Percentiles rank a stretch among this genome's conserved stretches.
Evolutionary conservation across 2,113 vertebrate genomes (phyloP).

Genomic region (Halichoeres trimaculatus): DNA sequence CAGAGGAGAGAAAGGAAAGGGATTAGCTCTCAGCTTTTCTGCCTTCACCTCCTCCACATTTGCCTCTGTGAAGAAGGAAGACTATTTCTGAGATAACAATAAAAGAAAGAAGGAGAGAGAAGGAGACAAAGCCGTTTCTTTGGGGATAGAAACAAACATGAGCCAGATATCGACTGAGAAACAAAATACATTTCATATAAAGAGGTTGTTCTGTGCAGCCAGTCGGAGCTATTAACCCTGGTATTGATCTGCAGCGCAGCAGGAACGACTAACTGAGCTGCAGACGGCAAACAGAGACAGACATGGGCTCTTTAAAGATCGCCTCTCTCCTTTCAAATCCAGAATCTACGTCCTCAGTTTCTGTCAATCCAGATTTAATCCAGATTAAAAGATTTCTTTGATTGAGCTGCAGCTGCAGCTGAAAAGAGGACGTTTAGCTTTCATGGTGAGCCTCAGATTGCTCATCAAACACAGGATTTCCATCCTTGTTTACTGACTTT

Average conservation of each 20-base stretch:
- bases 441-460: not conserved
- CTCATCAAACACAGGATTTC: not conserved
- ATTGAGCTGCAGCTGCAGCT: not conserved
- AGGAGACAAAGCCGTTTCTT: not conserved
- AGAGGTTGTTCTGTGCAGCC: conserved; percentile 1
- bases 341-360: not conserved
- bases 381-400: not conserved
- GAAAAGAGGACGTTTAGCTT: not conserved
- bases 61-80: not conserved
- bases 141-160: conserved; percentile 14
- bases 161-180: conserved; percentile 28
- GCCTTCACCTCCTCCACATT: not conserved
- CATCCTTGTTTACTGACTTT: not conserved
- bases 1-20: not conserved
- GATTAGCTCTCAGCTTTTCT: not conserved
- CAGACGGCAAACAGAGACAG: conserved; percentile 8
- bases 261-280: conserved; percentile 25
- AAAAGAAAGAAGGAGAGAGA: not conserved
- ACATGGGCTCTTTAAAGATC: conserved; percentile 5
- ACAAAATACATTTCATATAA: conserved; percentile 21
- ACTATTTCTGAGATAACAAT: not conserved
- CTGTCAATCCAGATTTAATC: not conserved
- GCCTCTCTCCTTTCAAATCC: not conserved
- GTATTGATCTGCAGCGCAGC: conserved; percentile 44
- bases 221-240: conserved; percentile 35